Conservation (phyloP, 2,113 vertebrate species). For the Myrmecophaga tridactyla region DNA sequence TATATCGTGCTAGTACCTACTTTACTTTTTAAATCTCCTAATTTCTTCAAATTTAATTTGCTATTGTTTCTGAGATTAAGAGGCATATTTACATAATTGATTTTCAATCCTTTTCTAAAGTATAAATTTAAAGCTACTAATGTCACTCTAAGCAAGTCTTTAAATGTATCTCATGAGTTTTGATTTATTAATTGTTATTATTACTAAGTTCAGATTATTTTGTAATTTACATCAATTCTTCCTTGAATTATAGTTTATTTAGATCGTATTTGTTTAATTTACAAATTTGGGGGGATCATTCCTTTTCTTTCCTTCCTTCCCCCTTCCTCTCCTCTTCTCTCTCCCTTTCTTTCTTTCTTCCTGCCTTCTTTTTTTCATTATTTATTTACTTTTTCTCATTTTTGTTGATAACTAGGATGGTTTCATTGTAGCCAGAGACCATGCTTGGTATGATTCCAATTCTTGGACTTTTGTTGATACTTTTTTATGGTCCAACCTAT, state of each 20-base stretch:
- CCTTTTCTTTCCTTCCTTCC: too few species aligned
- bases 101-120: neutral
- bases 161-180: neutral
- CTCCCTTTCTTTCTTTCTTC: neutral
- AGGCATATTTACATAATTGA: neutral
- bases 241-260: neutral
- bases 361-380: neutral
- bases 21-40: neutral
- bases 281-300: neutral
- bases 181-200: neutral
- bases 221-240: neutral
- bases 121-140: neutral
- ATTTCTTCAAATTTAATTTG: neutral
- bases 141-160: neutral
- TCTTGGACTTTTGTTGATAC: neutral
- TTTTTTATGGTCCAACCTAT: too few species aligned
- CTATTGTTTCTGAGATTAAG: neutral
- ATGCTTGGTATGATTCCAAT: neutral
- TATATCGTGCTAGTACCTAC: neutral
- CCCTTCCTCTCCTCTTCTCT: neutral
- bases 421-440: neutral
- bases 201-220: neutral
- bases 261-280: neutral
- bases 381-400: neutral
- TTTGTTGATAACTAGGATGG: neutral